These are phyloP conservation scores for Stichodactyla mertensii DNA, from an alignment of 64 coral and sea anemone genomes.

Conservation along the genomic window DNA sequence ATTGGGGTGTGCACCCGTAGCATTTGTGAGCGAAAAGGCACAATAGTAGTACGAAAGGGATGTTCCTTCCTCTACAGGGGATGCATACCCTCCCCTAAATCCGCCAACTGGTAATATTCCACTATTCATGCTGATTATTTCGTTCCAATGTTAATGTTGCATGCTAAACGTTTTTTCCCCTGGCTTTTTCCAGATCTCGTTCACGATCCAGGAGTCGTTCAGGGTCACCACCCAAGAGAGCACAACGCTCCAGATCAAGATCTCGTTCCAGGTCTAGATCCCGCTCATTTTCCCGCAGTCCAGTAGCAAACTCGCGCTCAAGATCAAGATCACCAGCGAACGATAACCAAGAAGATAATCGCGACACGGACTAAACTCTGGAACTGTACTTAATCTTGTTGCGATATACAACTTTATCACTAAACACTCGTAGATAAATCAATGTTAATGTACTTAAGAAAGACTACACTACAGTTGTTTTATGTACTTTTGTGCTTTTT, in stretches of 20 bases:
- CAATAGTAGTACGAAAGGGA: too few relatives aligned
- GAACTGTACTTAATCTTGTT: too few relatives aligned
- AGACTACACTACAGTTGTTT: too few relatives aligned
- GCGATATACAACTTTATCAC: too few relatives aligned
- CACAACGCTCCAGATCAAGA: neutral
- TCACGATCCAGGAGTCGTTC: constrained; percentile 57
- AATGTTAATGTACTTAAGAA: too few relatives aligned
- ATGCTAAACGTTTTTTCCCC: neutral
- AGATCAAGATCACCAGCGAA: constrained; percentile 30
- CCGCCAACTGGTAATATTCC: too few relatives aligned
- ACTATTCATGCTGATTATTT: neutral
- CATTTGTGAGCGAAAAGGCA: too few relatives aligned
- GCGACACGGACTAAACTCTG: constrained; percentile 11
- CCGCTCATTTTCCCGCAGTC: constrained; percentile 12
- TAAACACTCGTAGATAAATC: too few relatives aligned
- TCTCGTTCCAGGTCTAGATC: constrained; percentile 4
- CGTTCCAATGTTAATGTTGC: neutral
- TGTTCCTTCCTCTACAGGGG: too few relatives aligned
- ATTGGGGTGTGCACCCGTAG: too few relatives aligned
- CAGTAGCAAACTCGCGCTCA: constrained; percentile 20
- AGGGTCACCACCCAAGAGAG: constrained; percentile 4
- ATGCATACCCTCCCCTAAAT: too few relatives aligned
- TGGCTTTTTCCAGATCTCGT: constrained; percentile 18
- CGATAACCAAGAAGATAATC: constrained; percentile 28
- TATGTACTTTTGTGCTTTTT: too few relatives aligned